Conservation (phyloP, 2,888 invertebrate genomes). For the Steinernema carpocapsae region DNA sequence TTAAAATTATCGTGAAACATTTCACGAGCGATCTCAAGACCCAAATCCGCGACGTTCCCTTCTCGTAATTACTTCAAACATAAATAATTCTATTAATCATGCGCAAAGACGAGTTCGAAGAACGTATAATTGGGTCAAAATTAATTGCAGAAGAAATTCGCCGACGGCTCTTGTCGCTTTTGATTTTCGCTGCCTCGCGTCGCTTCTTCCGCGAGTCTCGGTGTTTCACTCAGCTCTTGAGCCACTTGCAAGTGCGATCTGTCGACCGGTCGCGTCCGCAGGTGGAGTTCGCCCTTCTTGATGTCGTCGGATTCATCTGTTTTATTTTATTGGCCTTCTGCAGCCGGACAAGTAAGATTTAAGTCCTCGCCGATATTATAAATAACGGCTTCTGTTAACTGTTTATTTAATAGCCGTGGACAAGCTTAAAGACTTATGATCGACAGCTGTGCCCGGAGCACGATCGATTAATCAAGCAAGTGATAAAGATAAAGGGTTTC, state of each 20-base stretch:
- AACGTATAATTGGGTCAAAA: conserved; percentile 30
- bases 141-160: conserved; percentile 31
- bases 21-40: neutral
- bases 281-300: neutral
- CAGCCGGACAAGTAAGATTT: conserved; percentile 17
- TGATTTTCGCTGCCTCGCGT: conserved; percentile 10
- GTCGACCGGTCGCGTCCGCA: neutral
- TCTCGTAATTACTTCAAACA: conserved; percentile 6
- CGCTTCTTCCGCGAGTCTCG: neutral
- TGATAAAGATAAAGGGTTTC: conserved; percentile 33
- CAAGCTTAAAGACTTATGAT: conserved; percentile 22
- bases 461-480: conserved; percentile 34
- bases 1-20: neutral
- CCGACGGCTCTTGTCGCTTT: conserved; percentile 24
- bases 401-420: neutral
- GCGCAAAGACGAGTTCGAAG: conserved; percentile 5
- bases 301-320: neutral
- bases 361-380: neutral
- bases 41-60: neutral
- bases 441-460: conserved; percentile 27
- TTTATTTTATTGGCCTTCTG: conserved; percentile 10
- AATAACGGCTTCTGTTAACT: neutral
- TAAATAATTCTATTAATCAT: conserved; percentile 29
- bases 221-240: neutral
- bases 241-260: neutral